Evolutionary conservation across 2,888 invertebrate genomes (phyloP).

Genomic region (Gymnocheta viridis): DNA sequence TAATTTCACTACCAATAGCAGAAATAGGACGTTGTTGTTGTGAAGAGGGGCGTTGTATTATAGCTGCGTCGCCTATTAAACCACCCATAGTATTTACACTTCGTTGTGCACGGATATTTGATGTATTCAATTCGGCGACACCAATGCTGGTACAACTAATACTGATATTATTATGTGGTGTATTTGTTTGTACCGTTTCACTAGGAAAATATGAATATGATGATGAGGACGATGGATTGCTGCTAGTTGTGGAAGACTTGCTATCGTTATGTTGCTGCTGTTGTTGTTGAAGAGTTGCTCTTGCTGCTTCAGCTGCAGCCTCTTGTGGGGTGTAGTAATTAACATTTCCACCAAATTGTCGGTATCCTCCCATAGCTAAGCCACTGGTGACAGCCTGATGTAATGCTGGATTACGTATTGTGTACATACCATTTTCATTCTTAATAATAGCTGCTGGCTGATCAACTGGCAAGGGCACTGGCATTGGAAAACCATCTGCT

Average conservation of each 20-base stretch:
- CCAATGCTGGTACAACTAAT: conserved; percentile 78
- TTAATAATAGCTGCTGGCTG: conserved; percentile 87
- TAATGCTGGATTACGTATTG: conserved; percentile 88
- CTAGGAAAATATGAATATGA: conserved; percentile 78
- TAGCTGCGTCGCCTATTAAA: conserved; percentile 77
- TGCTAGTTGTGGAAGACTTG: conserved; percentile 42
- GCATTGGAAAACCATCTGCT: conserved; percentile 73
- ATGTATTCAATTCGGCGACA: conserved; percentile 63
- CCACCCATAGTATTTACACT: conserved; percentile 71
- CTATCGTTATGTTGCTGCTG: conserved; percentile 49
- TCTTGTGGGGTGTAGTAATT: conserved; percentile 80
- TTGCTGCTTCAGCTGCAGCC: conserved; percentile 78
- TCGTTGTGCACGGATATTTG: conserved; percentile 28
- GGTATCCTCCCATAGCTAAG: conserved; percentile 78
- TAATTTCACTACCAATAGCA: conserved; percentile 82
- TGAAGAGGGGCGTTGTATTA: conserved; percentile 77
- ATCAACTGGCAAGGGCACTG: conserved; percentile 79
- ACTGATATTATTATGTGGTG: conserved; percentile 79
- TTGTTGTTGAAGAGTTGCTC: conserved; percentile 74
- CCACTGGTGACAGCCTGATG: conserved; percentile 81
- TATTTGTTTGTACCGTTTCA: conserved; percentile 67
- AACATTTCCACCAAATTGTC: conserved; percentile 79
- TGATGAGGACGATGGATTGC: conserved; percentile 63
- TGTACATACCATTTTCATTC: conserved; percentile 91
- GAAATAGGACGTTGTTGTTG: conserved; percentile 76